These are phyloP conservation scores for Ametastegia equiseti DNA, from an alignment of 2,888 invertebrate species.

Conservation along the genomic window DNA sequence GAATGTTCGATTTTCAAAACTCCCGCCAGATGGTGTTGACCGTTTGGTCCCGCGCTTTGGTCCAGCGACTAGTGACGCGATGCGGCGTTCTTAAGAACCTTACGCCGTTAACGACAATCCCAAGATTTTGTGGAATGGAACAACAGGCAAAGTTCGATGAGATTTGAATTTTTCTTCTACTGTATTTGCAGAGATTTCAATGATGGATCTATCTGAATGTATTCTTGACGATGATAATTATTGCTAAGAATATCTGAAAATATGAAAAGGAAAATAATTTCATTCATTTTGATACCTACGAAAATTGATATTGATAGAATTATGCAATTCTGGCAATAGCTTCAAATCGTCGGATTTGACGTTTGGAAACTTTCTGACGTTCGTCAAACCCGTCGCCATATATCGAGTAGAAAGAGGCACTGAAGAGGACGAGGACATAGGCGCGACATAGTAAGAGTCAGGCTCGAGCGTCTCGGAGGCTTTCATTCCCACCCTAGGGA, in stretches of 20 bases:
- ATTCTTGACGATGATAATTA: neutral
- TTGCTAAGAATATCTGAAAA: neutral
- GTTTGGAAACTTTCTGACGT: neutral
- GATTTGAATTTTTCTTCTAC: neutral
- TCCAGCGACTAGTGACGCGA: neutral
- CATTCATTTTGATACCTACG: neutral
- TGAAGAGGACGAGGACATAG: constrained; percentile 12
- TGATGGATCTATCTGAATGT: neutral
- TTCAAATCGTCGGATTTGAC: neutral
- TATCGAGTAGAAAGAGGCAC: constrained; percentile 6
- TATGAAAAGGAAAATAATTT: neutral
- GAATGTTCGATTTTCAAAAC: neutral
- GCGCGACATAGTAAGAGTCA: no score
- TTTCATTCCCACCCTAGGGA: constrained; percentile 46
- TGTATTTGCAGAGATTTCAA: neutral
- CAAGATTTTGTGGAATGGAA: neutral
- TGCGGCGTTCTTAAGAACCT: neutral
- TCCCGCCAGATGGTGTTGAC: neutral
- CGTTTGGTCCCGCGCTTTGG: neutral
- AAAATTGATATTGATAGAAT: neutral
- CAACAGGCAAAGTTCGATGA: neutral
- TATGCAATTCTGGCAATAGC: neutral
- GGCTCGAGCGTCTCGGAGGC: constrained; percentile 45
- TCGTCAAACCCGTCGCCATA: constrained; percentile 3
- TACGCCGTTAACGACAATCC: neutral